Evolutionary conservation across 2,797 vertebrate genomes (phyloP).

Genomic region (Danionella dracula): DNA sequence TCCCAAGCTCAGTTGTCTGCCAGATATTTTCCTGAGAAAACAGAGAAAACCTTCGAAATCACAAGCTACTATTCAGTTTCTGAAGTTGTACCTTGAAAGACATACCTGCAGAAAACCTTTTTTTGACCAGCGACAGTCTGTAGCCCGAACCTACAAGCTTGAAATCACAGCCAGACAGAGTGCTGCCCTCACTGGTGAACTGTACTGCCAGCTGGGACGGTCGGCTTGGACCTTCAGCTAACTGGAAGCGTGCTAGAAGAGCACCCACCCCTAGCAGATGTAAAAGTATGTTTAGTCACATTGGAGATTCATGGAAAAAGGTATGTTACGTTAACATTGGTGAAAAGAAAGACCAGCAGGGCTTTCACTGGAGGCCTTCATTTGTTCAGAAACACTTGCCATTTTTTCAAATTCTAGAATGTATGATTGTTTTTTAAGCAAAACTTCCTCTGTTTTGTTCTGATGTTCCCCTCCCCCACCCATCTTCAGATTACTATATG

Average conservation of each 20-base stretch:
- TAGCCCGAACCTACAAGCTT: conserved; percentile 91
- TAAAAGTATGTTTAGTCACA: neutral
- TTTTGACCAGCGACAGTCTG: conserved; percentile 94
- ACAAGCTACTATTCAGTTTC: no score
- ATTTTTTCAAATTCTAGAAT: no score
- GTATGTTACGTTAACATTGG: no score
- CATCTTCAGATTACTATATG: no score
- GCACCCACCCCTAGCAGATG: conserved; percentile 82
- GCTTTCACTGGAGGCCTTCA: no score
- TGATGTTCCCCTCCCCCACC: no score
- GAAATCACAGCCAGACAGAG: conserved; percentile 91
- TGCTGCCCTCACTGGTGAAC: conserved; percentile 95
- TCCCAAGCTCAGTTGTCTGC: conserved; percentile 83
- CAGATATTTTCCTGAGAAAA: conserved; percentile 91
- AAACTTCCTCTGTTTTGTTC: no score
- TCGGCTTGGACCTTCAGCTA: conserved; percentile 82
- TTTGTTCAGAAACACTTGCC: no score
- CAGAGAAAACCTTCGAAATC: conserved; percentile 41
- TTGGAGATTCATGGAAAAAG: neutral
- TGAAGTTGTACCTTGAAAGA: neutral
- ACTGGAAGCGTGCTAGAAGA: conserved; percentile 89
- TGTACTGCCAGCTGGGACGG: conserved; percentile 88
- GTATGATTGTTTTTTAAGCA: no score
- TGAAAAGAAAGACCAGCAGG: no score
- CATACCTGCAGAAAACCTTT: conserved; percentile 93